These are phyloP conservation scores for Brachypalpus laphriformis DNA, from an alignment of 2,888 invertebrate genomes.

Conservation along the genomic window DNA sequence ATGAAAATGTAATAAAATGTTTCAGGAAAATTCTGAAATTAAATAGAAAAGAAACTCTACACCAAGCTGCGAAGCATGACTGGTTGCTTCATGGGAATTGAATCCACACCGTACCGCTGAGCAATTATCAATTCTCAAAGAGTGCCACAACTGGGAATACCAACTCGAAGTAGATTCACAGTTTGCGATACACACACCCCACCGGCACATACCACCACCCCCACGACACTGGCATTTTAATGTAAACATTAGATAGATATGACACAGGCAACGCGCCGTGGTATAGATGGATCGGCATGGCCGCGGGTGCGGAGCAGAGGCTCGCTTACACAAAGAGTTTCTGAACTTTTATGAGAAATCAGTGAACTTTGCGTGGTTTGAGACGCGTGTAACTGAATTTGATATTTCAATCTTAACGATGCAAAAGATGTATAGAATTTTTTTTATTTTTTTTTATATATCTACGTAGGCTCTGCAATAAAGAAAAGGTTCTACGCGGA, in stretches of 20 bases:
- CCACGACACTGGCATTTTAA: background rate
- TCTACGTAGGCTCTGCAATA: background rate
- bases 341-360: slow-evolving; percentile 13
- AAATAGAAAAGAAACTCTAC: background rate
- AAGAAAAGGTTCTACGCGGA: background rate
- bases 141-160: background rate
- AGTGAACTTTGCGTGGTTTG: background rate
- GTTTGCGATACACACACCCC: background rate
- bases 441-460: background rate
- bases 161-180: background rate
- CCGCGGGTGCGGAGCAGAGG: background rate
- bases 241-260: background rate
- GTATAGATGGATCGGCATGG: background rate
- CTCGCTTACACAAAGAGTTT: background rate
- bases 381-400: background rate
- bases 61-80: background rate
- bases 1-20: background rate
- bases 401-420: too few species aligned
- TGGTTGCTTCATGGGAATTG: background rate
- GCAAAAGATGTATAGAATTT: too few species aligned
- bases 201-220: background rate
- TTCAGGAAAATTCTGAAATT: background rate
- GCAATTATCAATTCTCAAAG: background rate
- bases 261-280: background rate
- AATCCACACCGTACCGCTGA: background rate